phyloP scores from a whole-genome alignment of 2,797 vertebrate genomes.

The Schizopygopsis pylzovi region DNA sequence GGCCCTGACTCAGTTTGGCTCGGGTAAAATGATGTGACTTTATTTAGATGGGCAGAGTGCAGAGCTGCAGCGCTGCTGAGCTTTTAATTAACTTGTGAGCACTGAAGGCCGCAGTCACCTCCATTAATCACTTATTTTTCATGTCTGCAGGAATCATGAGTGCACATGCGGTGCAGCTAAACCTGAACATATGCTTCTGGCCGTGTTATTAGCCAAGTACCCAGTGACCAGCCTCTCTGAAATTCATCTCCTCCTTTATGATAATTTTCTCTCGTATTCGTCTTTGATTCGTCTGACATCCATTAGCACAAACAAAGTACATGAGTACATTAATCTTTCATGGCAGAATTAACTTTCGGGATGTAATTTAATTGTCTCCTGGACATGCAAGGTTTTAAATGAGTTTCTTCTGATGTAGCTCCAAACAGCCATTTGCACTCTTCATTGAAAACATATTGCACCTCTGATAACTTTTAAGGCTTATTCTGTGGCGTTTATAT shows the following conservation, averaged over 20 bases:
- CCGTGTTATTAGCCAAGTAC: constrained; percentile 21
- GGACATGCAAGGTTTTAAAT: constrained; percentile 15
- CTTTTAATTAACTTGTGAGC: constrained; percentile 73
- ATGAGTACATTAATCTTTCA: constrained; percentile 34
- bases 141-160: constrained; percentile 55
- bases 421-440: neutral
- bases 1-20: constrained; percentile 22
- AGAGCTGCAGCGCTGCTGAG: constrained; percentile 52
- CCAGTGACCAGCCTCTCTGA: neutral
- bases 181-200: constrained; percentile 41
- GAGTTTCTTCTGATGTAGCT: neutral
- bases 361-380: constrained; percentile 23
- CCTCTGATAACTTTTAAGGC: too few species aligned
- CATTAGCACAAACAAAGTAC: constrained; percentile 51
- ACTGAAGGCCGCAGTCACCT: constrained; percentile 57
- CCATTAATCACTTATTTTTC: constrained; percentile 70
- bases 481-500: too few species aligned
- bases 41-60: constrained; percentile 59
- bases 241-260: constrained; percentile 34
- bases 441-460: too few species aligned
- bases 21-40: constrained; percentile 55
- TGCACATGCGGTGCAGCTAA: constrained; percentile 36
- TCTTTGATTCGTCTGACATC: constrained; percentile 13
- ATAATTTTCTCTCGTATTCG: constrained; percentile 20
- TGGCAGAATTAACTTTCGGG: neutral